Evolutionary conservation across 2,113 vertebrate genomes (phyloP), one percentile per base, ranked within the genome.

Genomic region (Morone chrysops): DNA sequence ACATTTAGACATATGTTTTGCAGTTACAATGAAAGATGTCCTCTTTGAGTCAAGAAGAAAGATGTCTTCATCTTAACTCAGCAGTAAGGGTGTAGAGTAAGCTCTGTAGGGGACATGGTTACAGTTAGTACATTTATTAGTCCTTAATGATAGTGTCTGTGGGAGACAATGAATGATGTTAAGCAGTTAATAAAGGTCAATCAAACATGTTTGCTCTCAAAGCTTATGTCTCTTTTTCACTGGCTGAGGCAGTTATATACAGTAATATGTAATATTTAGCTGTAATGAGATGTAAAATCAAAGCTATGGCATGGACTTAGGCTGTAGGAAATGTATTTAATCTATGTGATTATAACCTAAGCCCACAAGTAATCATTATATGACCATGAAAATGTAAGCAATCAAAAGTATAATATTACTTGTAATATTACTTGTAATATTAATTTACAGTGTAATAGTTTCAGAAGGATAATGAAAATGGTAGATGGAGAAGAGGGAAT

Each of bases 381-480:
- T 31, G 25, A 77, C 47, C 54, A 66, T 84, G 70, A 78, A 82
- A 88, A 45, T 40, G 50, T 61, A 67, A 78, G 54, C 56, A 88
- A 69, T 88, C 63, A 81, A 72, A 89, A 38, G 38, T 67, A 47
- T 62, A 43, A 74, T 89, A n/a, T n/a, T n/a, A n/a, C n/a, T n/a
- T n/a, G n/a, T n/a, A n/a, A n/a, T n/a, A n/a, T n/a, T n/a, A n/a
- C n/a, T n/a, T n/a, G 84, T 62, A 79, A 88, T 80, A 82, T 85
- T 83, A 83, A 89, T 90, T n/a, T 62, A 70, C 53, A 82, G 51
- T 56, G 16, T 74, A 84, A 84, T 80, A 41, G 80, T 81, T 80
- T 84, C 25, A 66, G 50, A 73, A 47, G 72, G 70, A 69, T 82
- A 75, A 87, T 90, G 50, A 78, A 88, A 87, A 70, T 11, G 14